Evolutionary conservation across 2,797 vertebrate genomes (phyloP), one percentile per base, ranked within the genome.

Genomic region (Tangara arthus): DNA sequence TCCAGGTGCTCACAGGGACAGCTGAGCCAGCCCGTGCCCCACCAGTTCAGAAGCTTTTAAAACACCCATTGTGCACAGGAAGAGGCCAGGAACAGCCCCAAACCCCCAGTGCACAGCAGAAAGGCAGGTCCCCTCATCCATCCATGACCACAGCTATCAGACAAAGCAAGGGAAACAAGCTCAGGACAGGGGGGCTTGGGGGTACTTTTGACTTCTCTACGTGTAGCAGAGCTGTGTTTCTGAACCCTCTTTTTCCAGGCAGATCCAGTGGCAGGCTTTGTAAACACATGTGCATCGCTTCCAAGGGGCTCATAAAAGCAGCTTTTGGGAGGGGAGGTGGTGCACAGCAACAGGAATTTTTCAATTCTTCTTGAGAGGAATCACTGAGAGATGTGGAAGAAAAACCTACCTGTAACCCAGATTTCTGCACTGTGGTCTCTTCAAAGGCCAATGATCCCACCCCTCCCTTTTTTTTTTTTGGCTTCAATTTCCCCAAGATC

Each of bases 81-180:
- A 41, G 2, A 13, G 11, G 14, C 1, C 46, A 83, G 57, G 59
- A 94, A 60, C 22, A 10, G 35, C 15, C 49, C 69, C 61, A 82
- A 91, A 55, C 1, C 7, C 6, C 37, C 1, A 2, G 32, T 1
- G 7, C 34, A 57, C 4, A n/a, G 69, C 34, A 88, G 23, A 73
- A 83, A 88, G 14, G 32, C 60, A 89, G 17, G 41, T 34, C 5
- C 17, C 11, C 27, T 80, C 56, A 23, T 28, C 35, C 30, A 81
- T 21, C 15, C 32, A 12, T 0, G 2, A 44, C 20, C 20, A 35
- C 1, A 0, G 17, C 5, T 13, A 32, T 86, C 11, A 1, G 64
- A 76, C 13, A 72, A 69, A 71, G 10, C 47, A 63, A 56, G 20
- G 17, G 23, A 59, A 80, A 41, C 9, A 63, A 73, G 26, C 34